Percentiles rank a stretch among this genome's conserved stretches.
Conservation (phyloP, 2,113 vertebrate genomes). For the Eulemur rufifrons region DNA sequence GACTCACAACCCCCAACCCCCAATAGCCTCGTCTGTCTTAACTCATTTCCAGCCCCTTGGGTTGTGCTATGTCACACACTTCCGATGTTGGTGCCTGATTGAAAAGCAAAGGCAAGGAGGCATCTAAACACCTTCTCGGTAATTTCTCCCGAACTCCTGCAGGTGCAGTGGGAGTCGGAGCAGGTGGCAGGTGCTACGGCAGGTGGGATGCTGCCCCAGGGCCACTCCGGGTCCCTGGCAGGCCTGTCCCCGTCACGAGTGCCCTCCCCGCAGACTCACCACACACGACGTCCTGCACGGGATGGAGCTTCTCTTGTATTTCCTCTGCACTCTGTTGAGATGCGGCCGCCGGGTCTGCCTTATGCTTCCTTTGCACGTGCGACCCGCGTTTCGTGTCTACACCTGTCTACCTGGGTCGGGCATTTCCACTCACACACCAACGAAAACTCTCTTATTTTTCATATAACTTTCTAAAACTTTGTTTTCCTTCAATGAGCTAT, state of each 20-base stretch:
- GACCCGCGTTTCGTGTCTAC: fast-evolving
- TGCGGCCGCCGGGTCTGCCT: fast-evolving
- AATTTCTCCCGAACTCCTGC: not conserved
- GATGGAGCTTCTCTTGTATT: not conserved
- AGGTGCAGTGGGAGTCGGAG: fast-evolving
- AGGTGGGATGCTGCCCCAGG: too few species aligned
- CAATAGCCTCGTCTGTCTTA: too few species aligned
- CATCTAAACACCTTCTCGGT: fast-evolving
- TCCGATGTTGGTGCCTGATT: not conserved
- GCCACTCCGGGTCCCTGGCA: too few species aligned
- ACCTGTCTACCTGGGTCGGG: fast-evolving
- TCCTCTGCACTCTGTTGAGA: not conserved
- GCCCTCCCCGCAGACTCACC: too few species aligned
- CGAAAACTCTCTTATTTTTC: not conserved
- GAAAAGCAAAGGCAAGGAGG: not conserved
- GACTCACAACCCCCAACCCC: too few species aligned
- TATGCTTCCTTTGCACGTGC: not conserved
- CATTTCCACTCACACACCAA: not conserved
- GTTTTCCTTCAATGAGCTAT: not conserved
- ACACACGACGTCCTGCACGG: fast-evolving
- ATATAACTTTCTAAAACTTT: not conserved
- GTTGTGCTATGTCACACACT: fast-evolving
- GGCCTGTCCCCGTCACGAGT: too few species aligned
- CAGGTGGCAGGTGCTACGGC: not conserved
- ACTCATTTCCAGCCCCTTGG: fast-evolving